Percentiles rank a stretch among this genome's conserved stretches.
Conservation (phyloP, 2,888 invertebrate species). For the Campoplex nolae region DNA sequence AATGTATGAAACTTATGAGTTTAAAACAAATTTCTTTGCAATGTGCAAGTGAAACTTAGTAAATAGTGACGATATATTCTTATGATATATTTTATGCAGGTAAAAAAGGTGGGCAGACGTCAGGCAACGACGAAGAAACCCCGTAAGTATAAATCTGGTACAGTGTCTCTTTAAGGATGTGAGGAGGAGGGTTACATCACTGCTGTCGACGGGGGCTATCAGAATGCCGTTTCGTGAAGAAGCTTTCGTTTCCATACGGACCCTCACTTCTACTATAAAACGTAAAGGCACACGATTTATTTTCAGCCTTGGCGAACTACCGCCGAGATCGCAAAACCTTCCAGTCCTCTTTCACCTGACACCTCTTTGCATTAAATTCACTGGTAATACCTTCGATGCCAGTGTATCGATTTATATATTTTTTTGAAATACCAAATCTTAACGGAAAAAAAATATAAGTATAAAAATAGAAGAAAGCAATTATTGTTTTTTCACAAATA, state of each 20-base stretch:
- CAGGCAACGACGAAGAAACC: conserved; percentile 18
- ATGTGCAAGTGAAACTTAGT: not conserved
- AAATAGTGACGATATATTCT: not conserved
- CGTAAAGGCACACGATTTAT: conserved; percentile 63
- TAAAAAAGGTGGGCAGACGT: conserved; percentile 24
- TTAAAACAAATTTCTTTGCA: not conserved
- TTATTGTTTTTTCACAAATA: not conserved
- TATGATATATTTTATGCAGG: conserved; percentile 4
- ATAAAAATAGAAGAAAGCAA: not conserved
- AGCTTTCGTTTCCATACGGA: conserved; percentile 66
- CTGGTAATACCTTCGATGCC: conserved; percentile 42
- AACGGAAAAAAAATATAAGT: not conserved
- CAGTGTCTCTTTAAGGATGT: conserved; percentile 12
- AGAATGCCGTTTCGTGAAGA: conserved; percentile 61
- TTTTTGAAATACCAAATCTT: not conserved
- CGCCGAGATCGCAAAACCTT: conserved; percentile 42
- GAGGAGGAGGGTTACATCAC: conserved; percentile 39
- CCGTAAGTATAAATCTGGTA: conserved; percentile 21
- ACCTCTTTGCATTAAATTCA: conserved; percentile 66
- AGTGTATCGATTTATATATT: not conserved
- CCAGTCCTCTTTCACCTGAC: conserved; percentile 16
- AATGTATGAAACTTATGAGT: not conserved
- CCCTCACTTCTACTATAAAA: conserved; percentile 34
- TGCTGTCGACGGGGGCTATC: conserved; percentile 56
- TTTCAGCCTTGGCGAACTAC: conserved; percentile 44